Evolutionary conservation across 2,113 vertebrate species (phyloP).

Genomic region (Verasper variegatus): DNA sequence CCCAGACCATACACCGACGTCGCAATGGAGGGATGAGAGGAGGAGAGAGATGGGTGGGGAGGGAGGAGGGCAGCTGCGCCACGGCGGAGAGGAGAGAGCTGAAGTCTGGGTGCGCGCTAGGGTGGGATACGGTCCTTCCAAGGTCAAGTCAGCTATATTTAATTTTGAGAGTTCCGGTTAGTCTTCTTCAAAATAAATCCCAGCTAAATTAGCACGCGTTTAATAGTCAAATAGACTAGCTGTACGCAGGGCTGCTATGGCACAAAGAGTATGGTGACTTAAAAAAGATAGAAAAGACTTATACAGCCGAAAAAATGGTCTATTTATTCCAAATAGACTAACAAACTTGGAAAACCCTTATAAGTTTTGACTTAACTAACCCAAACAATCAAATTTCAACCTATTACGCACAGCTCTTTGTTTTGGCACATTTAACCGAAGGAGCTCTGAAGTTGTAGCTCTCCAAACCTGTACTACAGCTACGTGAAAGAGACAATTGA

Average conservation of each 20-base stretch:
- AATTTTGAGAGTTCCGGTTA: neutral
- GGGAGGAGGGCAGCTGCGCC: constrained; percentile 65
- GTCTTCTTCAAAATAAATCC: constrained; percentile 15
- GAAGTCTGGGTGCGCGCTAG: constrained; percentile 67
- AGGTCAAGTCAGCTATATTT: constrained; percentile 24
- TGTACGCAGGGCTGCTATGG: fast-evolving
- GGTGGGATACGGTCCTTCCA: constrained; percentile 68
- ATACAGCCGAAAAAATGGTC: neutral
- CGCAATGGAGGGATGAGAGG: constrained; percentile 51
- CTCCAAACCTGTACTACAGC: no score
- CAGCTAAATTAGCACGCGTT: fast-evolving
- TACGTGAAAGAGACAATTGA: no score
- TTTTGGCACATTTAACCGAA: neutral
- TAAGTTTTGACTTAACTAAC: neutral
- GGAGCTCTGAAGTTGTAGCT: neutral
- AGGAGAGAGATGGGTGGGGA: constrained; percentile 57
- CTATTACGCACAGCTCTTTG: neutral
- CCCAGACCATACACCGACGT: constrained; percentile 61
- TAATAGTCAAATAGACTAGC: neutral
- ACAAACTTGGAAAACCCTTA: no score
- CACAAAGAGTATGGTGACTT: neutral
- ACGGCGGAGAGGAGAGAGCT: constrained; percentile 54
- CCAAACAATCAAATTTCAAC: neutral
- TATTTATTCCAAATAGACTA: no score
- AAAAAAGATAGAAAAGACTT: neutral